Conservation (phyloP, 2,113 vertebrate genomes). For the Sinocyclocheilus anophthalmus region DNA sequence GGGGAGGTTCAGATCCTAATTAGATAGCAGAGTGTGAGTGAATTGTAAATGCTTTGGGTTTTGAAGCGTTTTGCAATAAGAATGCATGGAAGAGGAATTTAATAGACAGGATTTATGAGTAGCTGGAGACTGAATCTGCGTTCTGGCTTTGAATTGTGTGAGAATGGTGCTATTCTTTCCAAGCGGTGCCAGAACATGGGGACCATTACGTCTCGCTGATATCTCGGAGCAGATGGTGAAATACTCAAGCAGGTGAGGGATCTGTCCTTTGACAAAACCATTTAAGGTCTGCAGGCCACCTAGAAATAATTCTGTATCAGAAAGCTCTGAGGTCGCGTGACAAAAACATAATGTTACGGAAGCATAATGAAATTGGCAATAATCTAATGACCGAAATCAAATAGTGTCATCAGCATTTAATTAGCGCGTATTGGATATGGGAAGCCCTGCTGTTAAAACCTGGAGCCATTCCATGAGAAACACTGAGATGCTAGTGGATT, state of each 20-base stretch:
- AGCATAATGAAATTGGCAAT: conserved; percentile 37
- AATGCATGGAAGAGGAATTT: conserved; percentile 23
- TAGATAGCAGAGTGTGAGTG: conserved; percentile 10
- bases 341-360: not conserved
- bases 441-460: conserved; percentile 42
- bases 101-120: conserved; percentile 43
- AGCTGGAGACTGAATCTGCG: conserved; percentile 43
- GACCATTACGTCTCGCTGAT: conserved; percentile 38
- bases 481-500: conserved; percentile 56
- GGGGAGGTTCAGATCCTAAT: conserved; percentile 16
- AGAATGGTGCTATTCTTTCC: conserved; percentile 16
- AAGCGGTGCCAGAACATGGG: conserved; percentile 22
- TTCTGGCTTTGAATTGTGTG: conserved; percentile 15
- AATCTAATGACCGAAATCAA: conserved; percentile 58
- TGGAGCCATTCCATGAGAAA: conserved; percentile 47
- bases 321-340: conserved; percentile 7
- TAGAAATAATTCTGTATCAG: conserved; percentile 1
- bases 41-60: conserved; percentile 1
- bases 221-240: conserved; percentile 54
- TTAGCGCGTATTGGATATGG: conserved; percentile 51
- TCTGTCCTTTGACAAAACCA: conserved; percentile 38
- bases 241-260: conserved; percentile 31
- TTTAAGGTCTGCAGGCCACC: conserved; percentile 32
- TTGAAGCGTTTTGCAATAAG: not conserved
- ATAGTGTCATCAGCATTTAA: conserved; percentile 62